Percentiles rank a stretch among this genome's conserved stretches.
phyloP scores from a whole-genome alignment of 2,888 invertebrate genomes.

The Dioctria linearis region DNA sequence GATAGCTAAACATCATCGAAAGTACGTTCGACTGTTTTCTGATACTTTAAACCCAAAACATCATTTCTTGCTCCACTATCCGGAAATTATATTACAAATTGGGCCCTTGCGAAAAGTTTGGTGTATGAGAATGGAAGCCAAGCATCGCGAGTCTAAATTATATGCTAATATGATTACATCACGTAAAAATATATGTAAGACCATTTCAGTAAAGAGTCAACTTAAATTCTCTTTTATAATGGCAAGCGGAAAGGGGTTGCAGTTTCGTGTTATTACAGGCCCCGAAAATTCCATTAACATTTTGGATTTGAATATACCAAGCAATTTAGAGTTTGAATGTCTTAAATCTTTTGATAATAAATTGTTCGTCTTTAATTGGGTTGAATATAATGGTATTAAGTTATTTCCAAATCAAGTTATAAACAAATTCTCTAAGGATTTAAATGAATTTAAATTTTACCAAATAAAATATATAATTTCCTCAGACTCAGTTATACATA shows the following conservation, averaged over 20 bases:
- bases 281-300: not conserved
- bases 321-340: not conserved
- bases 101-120: slow-evolving; percentile 17
- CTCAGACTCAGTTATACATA: too few relatives aligned
- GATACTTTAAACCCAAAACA: slow-evolving; percentile 49
- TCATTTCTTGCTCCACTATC: slow-evolving; percentile 32
- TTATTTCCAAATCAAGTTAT: not conserved
- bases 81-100: too few relatives aligned
- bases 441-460: not conserved
- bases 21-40: slow-evolving; percentile 16
- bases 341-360: not conserved
- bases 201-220: slow-evolving; percentile 3
- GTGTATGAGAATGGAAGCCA: slow-evolving; percentile 36
- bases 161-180: slow-evolving; percentile 12
- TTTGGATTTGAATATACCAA: not conserved
- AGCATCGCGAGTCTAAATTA: slow-evolving; percentile 36
- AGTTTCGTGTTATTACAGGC: not conserved
- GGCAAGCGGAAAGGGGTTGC: not conserved
- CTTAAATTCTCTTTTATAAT: not conserved
- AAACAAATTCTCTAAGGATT: not conserved
- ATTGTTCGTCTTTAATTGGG: not conserved
- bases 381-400: not conserved
- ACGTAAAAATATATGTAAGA: slow-evolving; percentile 1
- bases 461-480: not conserved
- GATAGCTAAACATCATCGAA: slow-evolving; percentile 19